Base-by-base conservation (phyloP, 2,113 vertebrate genomes). In the Misgurnus anguillicaudatus region DNA sequence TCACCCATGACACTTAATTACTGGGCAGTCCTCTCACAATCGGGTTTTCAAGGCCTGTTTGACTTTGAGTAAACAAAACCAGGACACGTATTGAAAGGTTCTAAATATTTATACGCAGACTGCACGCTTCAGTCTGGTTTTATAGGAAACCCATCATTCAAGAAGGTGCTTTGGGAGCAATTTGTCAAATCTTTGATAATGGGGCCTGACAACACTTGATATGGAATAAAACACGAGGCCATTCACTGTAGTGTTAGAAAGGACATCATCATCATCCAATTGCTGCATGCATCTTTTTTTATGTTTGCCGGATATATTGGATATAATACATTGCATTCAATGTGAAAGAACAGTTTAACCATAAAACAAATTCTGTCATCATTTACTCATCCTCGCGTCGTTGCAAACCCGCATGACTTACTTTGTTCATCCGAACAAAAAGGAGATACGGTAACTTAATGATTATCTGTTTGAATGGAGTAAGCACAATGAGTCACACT, bases 21-120 rank as follows among this genome's bases (percentile, higher is more conserved):
- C 79, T 87, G 84, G 84, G 80, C 81, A 82, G 86, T 83, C 75
- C 76, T 19, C 82, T 61, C 71, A 85, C 83, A 85, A 84, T 82
- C 78, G 80, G 81, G 80, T 87, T 89, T 89, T 88, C 89, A 91
- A 89, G 90, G 89, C 88, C 88, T 87, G 90, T 89, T 91, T 85
- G 85, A 89, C 88, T 86, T 76, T 17, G 86, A 86, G 86, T 89
- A 92, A 91, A 92, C 90, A 91, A 38, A 82, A 79, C 86, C 87
- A 87, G 87, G 89, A 92, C 90, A 91, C 87, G 89, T 87, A 86
- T 88, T 88, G 85, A 88, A 80, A 84, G 84, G 82, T 82, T 89
- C 87, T 81, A 90, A 92, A 89, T 88, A 91, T 90, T 91, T 91
- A 89, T 83, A 83, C 63, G 85, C 74, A 41, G 81, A 75, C 83